Evolutionary conservation across 2,888 invertebrate genomes (phyloP).

Genomic region (Erebia ligea): DNA sequence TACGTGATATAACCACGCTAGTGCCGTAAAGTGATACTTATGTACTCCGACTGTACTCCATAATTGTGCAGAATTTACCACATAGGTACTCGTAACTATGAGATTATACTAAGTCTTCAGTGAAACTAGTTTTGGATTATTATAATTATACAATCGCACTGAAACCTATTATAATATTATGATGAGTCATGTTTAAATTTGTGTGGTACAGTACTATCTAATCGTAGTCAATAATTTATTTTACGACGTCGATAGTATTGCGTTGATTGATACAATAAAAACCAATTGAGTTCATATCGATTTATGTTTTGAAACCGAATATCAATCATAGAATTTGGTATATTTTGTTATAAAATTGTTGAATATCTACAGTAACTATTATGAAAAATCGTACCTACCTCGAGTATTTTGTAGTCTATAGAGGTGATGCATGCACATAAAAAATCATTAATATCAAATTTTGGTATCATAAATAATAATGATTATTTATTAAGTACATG

Average conservation of each 20-base stretch:
- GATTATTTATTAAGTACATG: too few species aligned
- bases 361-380: not conserved
- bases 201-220: not conserved
- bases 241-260: not conserved
- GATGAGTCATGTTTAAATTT: not conserved
- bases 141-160: not conserved
- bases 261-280: too few species aligned
- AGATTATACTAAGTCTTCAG: not conserved
- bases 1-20: slow-evolving; percentile 4
- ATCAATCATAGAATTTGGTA: not conserved
- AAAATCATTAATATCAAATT: not conserved
- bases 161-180: not conserved
- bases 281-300: too few species aligned
- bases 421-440: not conserved
- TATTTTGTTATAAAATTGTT: not conserved
- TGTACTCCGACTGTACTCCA: not conserved
- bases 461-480: not conserved
- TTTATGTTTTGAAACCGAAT: too few species aligned
- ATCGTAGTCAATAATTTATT: not conserved
- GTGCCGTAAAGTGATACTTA: not conserved
- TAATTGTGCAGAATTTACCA: not conserved
- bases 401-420: not conserved
- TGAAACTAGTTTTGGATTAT: not conserved
- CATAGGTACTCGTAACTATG: not conserved
- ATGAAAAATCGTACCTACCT: not conserved